Conservation (phyloP, 64 coral and sea anemone genomes). For the Montipora foliosa region DNA sequence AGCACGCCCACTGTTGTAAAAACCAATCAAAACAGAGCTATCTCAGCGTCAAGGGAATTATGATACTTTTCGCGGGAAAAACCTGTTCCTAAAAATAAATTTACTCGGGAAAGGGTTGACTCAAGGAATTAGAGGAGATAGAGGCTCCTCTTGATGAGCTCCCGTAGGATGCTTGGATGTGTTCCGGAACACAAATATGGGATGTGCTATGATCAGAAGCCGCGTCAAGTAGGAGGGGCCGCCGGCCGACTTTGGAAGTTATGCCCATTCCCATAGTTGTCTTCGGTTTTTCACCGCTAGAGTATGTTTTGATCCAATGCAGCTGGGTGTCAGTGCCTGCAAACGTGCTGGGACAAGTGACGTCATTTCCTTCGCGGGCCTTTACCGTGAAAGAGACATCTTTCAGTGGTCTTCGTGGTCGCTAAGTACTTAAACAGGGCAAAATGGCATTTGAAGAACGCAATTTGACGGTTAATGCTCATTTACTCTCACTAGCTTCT, state of each 20-base stretch:
- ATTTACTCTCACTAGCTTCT: too few species aligned
- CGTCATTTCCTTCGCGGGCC: not conserved
- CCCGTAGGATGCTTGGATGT: not conserved
- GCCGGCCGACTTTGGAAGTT: slow-evolving; percentile 52
- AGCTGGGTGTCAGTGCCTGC: slow-evolving; percentile 70
- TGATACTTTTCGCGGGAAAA: too few species aligned
- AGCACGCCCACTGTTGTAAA: too few species aligned
- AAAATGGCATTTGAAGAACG: too few species aligned
- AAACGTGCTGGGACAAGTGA: slow-evolving; percentile 65
- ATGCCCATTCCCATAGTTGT: slow-evolving; percentile 57
- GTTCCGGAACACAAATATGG: slow-evolving; percentile 68
- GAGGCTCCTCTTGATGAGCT: too few species aligned
- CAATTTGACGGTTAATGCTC: too few species aligned
- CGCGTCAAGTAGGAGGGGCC: slow-evolving; percentile 52
- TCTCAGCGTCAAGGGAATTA: too few species aligned
- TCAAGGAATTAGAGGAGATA: too few species aligned
- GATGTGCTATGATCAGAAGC: slow-evolving; percentile 56
- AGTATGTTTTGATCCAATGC: not conserved
- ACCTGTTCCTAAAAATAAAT: too few species aligned
- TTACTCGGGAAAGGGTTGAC: too few species aligned
- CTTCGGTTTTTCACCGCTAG: slow-evolving; percentile 27
- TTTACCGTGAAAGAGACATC: slow-evolving; percentile 79
- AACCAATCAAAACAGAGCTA: too few species aligned
- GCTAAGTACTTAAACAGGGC: not conserved
- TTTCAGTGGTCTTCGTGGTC: slow-evolving; percentile 36